These are phyloP conservation scores for Coregonus sp. DNA, from an alignment of 2,797 vertebrate genomes.

Conservation along the genomic window DNA sequence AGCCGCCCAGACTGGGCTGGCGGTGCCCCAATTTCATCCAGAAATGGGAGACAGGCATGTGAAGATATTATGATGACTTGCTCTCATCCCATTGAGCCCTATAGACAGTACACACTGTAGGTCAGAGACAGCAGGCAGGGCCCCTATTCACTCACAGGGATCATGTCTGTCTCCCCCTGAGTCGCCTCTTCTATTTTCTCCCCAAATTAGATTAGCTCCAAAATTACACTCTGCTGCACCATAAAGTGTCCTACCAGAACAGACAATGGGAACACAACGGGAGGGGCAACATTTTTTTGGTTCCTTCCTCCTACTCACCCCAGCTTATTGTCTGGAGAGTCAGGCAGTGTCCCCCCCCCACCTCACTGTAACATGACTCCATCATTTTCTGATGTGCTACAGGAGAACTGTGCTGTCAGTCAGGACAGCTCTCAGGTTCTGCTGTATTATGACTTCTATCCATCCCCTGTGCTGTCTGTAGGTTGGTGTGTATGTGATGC, in stretches of 20 bases:
- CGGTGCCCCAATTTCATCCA: neutral
- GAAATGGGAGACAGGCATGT: neutral
- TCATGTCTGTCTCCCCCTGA: conserved; percentile 1
- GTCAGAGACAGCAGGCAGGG: neutral
- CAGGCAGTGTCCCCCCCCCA: too few relatives aligned
- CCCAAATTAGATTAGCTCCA: neutral
- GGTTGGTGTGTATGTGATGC: too few relatives aligned
- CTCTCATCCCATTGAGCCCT: neutral
- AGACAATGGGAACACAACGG: neutral
- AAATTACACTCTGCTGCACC: neutral
- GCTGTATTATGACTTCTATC: too few relatives aligned
- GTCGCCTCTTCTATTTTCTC: neutral
- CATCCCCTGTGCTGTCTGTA: too few relatives aligned
- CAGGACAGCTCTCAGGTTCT: too few relatives aligned
- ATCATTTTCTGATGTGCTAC: too few relatives aligned
- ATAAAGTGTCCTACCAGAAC: neutral
- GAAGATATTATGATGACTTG: neutral
- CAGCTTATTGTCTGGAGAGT: too few relatives aligned
- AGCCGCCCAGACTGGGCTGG: neutral
- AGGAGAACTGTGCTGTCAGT: too few relatives aligned
- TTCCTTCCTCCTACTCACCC: too few relatives aligned
- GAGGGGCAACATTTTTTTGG: too few relatives aligned
- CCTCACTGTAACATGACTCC: too few relatives aligned
- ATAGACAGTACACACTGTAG: neutral
- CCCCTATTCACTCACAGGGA: neutral